phyloP scores from a whole-genome alignment of 2,113 vertebrate species.

The Promerops cafer region DNA sequence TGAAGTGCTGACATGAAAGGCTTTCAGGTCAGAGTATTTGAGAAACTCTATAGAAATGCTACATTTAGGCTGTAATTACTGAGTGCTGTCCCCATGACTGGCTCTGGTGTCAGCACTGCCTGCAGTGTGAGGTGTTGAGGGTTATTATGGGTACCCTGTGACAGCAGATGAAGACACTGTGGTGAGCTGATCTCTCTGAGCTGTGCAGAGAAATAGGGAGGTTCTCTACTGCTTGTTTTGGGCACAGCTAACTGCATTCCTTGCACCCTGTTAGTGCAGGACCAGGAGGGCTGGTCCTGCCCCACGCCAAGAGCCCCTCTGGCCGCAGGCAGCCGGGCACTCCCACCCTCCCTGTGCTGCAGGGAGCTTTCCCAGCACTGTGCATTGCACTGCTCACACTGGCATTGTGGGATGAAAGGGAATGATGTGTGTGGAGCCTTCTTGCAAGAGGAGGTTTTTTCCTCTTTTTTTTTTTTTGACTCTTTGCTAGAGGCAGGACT shows the following conservation, averaged over 20 bases:
- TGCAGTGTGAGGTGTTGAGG: accelerated
- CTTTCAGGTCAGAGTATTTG: background rate
- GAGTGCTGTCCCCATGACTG: accelerated
- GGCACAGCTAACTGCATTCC: accelerated
- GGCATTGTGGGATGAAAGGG: background rate
- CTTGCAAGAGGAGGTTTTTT: background rate
- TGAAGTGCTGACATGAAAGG: background rate
- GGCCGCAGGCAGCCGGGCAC: accelerated
- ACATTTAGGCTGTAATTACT: accelerated
- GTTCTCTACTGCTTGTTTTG: accelerated
- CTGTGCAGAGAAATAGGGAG: accelerated
- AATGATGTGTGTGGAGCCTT: accelerated
- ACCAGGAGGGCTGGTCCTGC: background rate
- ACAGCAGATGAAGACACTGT: accelerated
- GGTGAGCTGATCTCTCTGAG: background rate
- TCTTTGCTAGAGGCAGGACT: background rate
- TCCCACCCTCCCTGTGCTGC: background rate
- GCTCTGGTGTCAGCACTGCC: background rate
- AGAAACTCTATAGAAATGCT: background rate
- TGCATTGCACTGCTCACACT: background rate
- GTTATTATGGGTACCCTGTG: background rate
- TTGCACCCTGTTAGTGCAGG: background rate
- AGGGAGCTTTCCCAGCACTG: accelerated
- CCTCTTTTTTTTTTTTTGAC: accelerated
- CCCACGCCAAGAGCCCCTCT: accelerated